Evolutionary conservation across 2,888 invertebrate genomes (phyloP), one percentile per base, ranked within the genome.

Genomic region (Nemotelus pantherinus): DNA sequence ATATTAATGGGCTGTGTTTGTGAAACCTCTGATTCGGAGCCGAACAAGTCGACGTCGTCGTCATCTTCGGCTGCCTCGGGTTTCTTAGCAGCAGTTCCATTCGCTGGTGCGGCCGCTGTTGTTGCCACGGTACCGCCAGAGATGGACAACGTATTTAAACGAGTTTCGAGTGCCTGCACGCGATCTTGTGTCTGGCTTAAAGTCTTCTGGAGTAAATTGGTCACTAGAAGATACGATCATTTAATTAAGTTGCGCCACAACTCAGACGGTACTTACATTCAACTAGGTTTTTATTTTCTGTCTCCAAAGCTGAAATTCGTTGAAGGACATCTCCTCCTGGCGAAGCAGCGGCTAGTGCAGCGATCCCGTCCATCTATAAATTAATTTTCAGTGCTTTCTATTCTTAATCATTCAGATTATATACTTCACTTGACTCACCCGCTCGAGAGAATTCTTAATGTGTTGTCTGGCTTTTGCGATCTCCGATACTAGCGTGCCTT

Each of bases 391-490:
- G 25, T 25, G 25, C 25, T 25, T 25, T 25, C 25, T 25, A 25
- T 25, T 25, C 25, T 25, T 25, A 25, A 60, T 71, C n/a, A 53
- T 60, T 41, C 25, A 25, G 63, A 39, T 10, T n/a, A 44, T 9
- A 43, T 65, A 9, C 45, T 39, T 65, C 43, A 74, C 60, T 47
- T 47, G 44, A 91, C 90, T 91, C 89, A 93, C 92, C 90, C 91
- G 91, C 88, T 91, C 91, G 86, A 92, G 89, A 84, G 91, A 91
- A 84, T 90, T 91, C 89, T 92, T 94, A 89, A 95, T 93, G 88
- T 94, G 93, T 88, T 94, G 93, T 85, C 94, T 92, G 87, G 94
- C 94, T 89, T 93, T 95, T 85, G 94, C 94, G 86, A 95, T 93
- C 90, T 95, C 94, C 87, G 91, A 92, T 85, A 94, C 94, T 88